phyloP scores from a whole-genome alignment of 1,140 invertebrate genomes.

The Drosophila seguyi region DNA sequence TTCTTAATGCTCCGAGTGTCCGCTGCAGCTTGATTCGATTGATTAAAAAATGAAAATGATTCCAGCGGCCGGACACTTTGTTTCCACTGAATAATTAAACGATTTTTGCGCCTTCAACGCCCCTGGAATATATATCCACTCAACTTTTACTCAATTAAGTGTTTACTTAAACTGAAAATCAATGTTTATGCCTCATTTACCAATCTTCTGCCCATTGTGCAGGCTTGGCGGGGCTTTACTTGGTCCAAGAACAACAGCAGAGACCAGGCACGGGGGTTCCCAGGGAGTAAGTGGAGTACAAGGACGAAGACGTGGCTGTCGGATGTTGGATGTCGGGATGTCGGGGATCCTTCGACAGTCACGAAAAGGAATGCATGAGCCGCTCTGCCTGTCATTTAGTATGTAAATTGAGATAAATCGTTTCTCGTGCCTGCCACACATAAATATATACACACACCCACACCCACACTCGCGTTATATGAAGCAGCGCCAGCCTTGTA shows the following conservation, averaged over 20 bases:
- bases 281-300: constrained; percentile 28
- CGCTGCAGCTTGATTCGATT: constrained; percentile 30
- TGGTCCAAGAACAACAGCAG: constrained; percentile 29
- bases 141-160: constrained; percentile 72
- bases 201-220: constrained; percentile 62
- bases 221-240: constrained; percentile 7
- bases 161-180: constrained; percentile 76
- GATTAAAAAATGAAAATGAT: constrained; percentile 50
- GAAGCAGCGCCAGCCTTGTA: constrained; percentile 32
- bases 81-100: constrained; percentile 49
- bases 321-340: constrained; percentile 32
- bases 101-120: constrained; percentile 42
- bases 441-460: constrained; percentile 43
- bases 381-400: constrained; percentile 80
- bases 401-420: constrained; percentile 84
- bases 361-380: constrained; percentile 70
- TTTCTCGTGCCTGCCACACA: constrained; percentile 77
- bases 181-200: constrained; percentile 73
- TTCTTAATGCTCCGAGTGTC: constrained; percentile 10
- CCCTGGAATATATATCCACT: constrained; percentile 32
- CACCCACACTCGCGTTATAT: constrained; percentile 16
- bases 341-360: constrained; percentile 45
- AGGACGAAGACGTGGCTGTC: constrained; percentile 34
- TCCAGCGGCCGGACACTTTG: constrained; percentile 46
- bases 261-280: neutral